Evolutionary conservation across 2,797 vertebrate genomes (phyloP).

Genomic region (Sparidentex hasta): DNA sequence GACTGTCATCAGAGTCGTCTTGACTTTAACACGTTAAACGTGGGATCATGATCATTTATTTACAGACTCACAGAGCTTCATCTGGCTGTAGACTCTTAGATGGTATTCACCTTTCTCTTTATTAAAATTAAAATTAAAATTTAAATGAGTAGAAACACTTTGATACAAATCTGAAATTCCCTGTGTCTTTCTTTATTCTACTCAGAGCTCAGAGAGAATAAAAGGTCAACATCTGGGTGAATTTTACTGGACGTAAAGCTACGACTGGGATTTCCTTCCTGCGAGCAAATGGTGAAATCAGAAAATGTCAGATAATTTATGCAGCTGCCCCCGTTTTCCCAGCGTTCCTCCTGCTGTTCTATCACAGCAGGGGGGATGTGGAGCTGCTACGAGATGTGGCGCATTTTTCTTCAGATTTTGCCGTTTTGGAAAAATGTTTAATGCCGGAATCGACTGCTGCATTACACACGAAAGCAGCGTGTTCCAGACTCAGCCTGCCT

Average conservation of each 20-base stretch:
- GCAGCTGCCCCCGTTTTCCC: conserved; percentile 54
- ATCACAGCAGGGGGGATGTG: conserved; percentile 30
- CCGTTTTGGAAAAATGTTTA: conserved; percentile 26
- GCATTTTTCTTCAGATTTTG: conserved; percentile 29
- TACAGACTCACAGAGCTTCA: background rate
- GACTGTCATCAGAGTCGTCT: background rate
- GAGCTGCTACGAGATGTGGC: conserved; percentile 44
- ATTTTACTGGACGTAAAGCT: conserved; percentile 37
- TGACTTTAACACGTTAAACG: background rate
- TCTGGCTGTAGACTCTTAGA: background rate
- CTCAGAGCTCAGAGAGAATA: conserved; percentile 1
- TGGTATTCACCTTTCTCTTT: background rate
- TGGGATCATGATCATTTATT: background rate
- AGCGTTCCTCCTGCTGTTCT: conserved; percentile 60
- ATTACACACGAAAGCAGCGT: conserved; percentile 3
- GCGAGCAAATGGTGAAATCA: conserved; percentile 49
- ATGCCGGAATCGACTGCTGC: conserved; percentile 2
- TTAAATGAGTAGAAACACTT: background rate
- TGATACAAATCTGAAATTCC: background rate
- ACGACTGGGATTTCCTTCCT: conserved; percentile 35
- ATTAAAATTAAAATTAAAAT: too few species aligned
- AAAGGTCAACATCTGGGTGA: conserved; percentile 44
- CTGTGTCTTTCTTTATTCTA: background rate
- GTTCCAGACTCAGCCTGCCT: conserved; percentile 5
- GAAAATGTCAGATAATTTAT: conserved; percentile 73